Evolutionary conservation across 2,888 invertebrate species (phyloP).

Genomic region (Apamea monoglypha): DNA sequence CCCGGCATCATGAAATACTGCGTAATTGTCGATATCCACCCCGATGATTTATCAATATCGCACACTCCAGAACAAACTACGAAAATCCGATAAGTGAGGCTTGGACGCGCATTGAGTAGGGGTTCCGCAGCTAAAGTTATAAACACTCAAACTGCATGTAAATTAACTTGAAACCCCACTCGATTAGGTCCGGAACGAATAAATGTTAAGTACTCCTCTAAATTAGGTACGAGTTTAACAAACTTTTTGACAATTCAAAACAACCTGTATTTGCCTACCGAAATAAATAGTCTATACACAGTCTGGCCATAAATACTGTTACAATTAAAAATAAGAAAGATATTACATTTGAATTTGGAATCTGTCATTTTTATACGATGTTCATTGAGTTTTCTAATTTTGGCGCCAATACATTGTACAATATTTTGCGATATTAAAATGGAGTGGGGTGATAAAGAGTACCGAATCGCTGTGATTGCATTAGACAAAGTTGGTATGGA

Average conservation of each 20-base stretch:
- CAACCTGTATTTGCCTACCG: background rate
- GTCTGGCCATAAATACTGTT: no score
- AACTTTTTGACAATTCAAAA: background rate
- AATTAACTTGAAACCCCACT: background rate
- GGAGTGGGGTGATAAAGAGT: no score
- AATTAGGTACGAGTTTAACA: background rate
- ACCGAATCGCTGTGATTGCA: no score
- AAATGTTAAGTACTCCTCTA: background rate
- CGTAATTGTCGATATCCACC: slow-evolving; percentile 55
- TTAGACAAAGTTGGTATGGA: no score
- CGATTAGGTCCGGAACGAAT: background rate
- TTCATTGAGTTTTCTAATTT: no score
- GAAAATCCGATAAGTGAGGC: slow-evolving; percentile 37
- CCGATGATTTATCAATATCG: slow-evolving; percentile 52
- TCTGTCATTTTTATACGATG: no score
- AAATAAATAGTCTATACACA: background rate
- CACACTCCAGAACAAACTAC: slow-evolving; percentile 39
- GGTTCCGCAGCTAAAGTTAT: slow-evolving; percentile 27
- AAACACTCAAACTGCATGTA: background rate
- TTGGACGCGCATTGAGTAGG: slow-evolving; percentile 1
- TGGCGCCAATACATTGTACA: no score
- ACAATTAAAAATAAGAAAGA: no score
- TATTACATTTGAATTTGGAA: no score
- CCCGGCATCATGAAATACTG: slow-evolving; percentile 47
- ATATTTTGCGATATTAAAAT: no score